Percentiles rank a stretch among this genome's conserved stretches.
Conservation (phyloP, 64 coral and sea anemone species). For the Pachyseris speciosa region DNA sequence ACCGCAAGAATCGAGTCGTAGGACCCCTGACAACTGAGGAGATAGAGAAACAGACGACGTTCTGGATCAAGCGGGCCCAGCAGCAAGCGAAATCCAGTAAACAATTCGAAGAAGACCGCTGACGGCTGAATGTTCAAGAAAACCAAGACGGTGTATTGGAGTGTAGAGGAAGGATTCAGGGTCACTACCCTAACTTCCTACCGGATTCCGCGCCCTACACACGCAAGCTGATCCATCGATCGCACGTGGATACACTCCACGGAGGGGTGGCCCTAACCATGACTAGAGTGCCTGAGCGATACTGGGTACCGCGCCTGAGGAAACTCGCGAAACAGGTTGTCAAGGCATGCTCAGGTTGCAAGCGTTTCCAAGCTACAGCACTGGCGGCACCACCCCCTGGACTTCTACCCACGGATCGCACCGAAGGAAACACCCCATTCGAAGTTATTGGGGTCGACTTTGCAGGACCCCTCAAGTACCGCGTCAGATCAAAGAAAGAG, state of each 20-base stretch:
- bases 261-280: constrained; percentile 59
- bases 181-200: constrained; percentile 46
- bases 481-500: not conserved
- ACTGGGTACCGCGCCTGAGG: constrained; percentile 56
- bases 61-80: not conserved
- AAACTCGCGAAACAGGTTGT: constrained; percentile 8
- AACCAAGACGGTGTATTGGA: constrained; percentile 23
- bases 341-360: constrained; percentile 43
- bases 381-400: constrained; percentile 28
- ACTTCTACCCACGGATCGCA: not conserved
- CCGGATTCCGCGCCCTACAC: not conserved
- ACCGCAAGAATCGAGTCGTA: constrained; percentile 27
- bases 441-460: constrained; percentile 38
- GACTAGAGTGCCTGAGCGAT: constrained; percentile 56
- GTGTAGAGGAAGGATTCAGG: constrained; percentile 36
- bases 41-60: not conserved
- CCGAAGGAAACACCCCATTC: constrained; percentile 4
- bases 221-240: not conserved
- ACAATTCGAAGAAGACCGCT: constrained; percentile 20
- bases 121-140: constrained; percentile 12
- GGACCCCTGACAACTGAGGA: not conserved
- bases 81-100: not conserved
- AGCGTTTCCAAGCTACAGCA: constrained; percentile 48
- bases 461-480: constrained; percentile 33
- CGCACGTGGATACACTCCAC: constrained; percentile 25